Conservation (phyloP, 2,797 vertebrate species). For the Petrocephalus sullivani region DNA sequence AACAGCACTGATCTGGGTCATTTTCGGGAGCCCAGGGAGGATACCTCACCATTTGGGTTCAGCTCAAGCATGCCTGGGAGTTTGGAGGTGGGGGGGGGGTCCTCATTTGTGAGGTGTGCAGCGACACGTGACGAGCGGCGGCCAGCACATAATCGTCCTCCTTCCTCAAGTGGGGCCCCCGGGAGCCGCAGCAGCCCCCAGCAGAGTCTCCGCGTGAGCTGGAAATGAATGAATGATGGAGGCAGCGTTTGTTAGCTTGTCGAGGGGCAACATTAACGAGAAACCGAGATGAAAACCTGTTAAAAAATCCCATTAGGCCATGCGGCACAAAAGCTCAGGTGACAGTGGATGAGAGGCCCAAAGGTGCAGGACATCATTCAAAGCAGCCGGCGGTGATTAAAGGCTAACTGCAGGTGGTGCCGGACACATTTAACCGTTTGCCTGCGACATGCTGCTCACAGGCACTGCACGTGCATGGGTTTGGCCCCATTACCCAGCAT, state of each 20-base stretch:
- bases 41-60: not conserved
- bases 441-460: constrained; percentile 1
- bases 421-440: not conserved
- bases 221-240: constrained; percentile 37
- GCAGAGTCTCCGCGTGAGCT: constrained; percentile 37
- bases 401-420: not conserved
- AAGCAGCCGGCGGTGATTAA: not conserved
- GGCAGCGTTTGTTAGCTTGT: not conserved
- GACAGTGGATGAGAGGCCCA: not conserved
- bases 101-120: not conserved
- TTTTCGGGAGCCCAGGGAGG: not conserved
- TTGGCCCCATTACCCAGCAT: constrained; percentile 21
- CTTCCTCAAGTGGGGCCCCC: constrained; percentile 38
- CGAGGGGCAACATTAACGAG: not conserved
- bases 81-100: not conserved
- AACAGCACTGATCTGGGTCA: not conserved
- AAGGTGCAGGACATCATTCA: not conserved
- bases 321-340: not conserved
- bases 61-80: not conserved
- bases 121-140: not conserved
- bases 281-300: not conserved
- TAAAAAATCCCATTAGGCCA: not conserved
- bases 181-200: constrained; percentile 42
- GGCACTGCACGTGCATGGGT: not conserved
- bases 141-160: constrained; percentile 49